phyloP scores from a whole-genome alignment of 2,888 invertebrate genomes.

The Automeris io region DNA sequence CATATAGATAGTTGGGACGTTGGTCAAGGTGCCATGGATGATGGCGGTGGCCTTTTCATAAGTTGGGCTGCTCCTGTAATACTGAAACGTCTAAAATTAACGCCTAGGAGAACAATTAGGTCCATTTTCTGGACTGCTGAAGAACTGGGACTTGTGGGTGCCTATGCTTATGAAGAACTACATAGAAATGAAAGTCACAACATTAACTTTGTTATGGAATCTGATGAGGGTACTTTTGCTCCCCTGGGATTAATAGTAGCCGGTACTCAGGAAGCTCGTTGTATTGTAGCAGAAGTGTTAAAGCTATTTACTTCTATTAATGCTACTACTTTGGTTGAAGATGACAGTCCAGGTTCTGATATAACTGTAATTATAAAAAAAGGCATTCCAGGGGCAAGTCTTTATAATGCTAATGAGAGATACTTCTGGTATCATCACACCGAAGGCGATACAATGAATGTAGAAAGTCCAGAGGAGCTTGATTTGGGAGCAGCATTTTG shows the following conservation, averaged over 20 bases:
- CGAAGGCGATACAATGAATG: conserved; percentile 87
- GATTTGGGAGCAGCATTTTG: conserved; percentile 87
- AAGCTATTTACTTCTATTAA: conserved; percentile 82
- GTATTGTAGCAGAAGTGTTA: conserved; percentile 82
- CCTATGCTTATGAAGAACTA: conserved; percentile 77
- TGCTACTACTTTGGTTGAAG: conserved; percentile 76
- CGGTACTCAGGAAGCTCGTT: conserved; percentile 78
- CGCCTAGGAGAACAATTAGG: conserved; percentile 83
- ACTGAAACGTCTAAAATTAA: conserved; percentile 79
- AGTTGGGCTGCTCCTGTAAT: conserved; percentile 85
- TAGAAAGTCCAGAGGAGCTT: conserved; percentile 81
- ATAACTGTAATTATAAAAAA: conserved; percentile 78
- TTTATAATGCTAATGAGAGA: conserved; percentile 81
- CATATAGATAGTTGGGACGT: conserved; percentile 94
- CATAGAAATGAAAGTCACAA: conserved; percentile 77
- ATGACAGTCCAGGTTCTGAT: conserved; percentile 82
- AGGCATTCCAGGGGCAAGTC: conserved; percentile 84
- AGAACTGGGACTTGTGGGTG: conserved; percentile 84
- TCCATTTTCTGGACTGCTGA: conserved; percentile 89
- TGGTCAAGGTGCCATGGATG: conserved; percentile 92
- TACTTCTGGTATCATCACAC: conserved; percentile 88
- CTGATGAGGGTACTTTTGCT: conserved; percentile 87
- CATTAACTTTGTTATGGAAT: conserved; percentile 88
- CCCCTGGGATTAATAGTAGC: conserved; percentile 82
- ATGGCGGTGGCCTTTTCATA: conserved; percentile 88